Base-by-base conservation (phyloP, 2,797 vertebrate genomes). In the Karalla daura region DNA sequence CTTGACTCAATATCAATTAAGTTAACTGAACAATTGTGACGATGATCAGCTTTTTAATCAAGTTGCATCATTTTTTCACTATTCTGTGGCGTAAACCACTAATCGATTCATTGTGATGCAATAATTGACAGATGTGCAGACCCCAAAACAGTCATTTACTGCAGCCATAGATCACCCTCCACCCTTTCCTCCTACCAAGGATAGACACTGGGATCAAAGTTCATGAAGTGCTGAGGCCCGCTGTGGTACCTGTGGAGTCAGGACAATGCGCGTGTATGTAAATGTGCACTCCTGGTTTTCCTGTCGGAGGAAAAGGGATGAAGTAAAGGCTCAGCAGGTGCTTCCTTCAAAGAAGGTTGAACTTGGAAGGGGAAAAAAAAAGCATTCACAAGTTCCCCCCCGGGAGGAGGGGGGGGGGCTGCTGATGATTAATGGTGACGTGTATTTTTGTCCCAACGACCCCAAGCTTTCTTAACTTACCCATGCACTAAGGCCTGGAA, bases 291-390 rank as follows among this genome's bases (percentile, higher is more conserved):
- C 36, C 51, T 59, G 2, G 58, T 80, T 88, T n/a, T 89, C 86
- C 88, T 81, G 79, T 24, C 45, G 27, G 53, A 69, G 85, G 81
- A 83, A 87, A 62, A 47, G 32, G 53, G 50, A 40, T 72, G 51
- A 68, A 71, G 35, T 46, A 20, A 47, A 78, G 66, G 58, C 5
- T 28, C 11, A 3, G 58, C 85, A 85, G 86, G 71, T 88, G 89
- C 27, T 86, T 91, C 86, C 89, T 85, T 54, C 20, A 41, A 23
- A 24, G 21, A 56, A 36, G 4, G 17, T 14, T 2, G 46, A 32
- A 53, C 44, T 41, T 66, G 70, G 37, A 56, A 66, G n/a, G n/a
- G n/a, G n/a, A n/a, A n/a, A n/a, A n/a, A n/a, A 37, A 0, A 4
- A 3, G 2, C 14, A 0, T 24, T 54, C 52, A 43, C 51, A 44